These are phyloP conservation scores for Zelleria hepariella DNA, from an alignment of 2,888 invertebrate genomes.

Conservation along the genomic window DNA sequence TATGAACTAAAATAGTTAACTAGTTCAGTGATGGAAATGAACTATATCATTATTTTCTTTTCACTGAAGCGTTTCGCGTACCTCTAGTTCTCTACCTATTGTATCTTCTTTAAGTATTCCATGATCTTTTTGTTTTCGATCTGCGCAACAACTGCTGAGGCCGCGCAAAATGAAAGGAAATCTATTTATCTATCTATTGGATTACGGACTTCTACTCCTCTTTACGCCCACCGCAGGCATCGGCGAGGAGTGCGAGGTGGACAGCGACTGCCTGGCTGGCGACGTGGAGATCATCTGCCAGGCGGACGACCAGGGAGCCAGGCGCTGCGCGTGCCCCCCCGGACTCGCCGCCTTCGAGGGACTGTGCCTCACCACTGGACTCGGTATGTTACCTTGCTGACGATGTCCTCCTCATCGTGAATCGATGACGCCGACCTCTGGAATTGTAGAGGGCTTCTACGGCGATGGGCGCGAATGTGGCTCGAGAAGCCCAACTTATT, in stretches of 20 bases:
- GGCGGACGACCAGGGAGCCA: slow-evolving; percentile 23
- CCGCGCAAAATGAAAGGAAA: not conserved
- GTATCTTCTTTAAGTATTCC: too few species aligned
- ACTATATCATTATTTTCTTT: too few species aligned
- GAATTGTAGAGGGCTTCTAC: too few species aligned
- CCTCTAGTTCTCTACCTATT: too few species aligned
- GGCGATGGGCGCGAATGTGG: too few species aligned
- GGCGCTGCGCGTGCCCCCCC: slow-evolving; percentile 43
- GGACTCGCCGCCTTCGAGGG: slow-evolving; percentile 28
- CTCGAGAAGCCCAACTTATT: too few species aligned
- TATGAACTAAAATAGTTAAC: too few species aligned
- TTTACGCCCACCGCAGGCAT: slow-evolving; percentile 29
- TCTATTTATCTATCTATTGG: not conserved
- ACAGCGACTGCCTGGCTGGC: slow-evolving; percentile 53
- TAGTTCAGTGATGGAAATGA: too few species aligned
- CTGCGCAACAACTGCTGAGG: not conserved
- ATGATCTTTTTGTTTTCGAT: too few species aligned
- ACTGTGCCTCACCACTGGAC: slow-evolving; percentile 38
- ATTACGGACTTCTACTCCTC: not conserved
- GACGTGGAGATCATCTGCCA: slow-evolving; percentile 42
- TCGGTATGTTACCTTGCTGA: slow-evolving; percentile 27
- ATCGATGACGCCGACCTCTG: too few species aligned
- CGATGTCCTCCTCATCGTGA: not conserved
- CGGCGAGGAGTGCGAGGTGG: slow-evolving; percentile 41
- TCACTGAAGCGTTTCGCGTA: too few species aligned